Base-by-base conservation (phyloP, 2,797 vertebrate genomes). In the Emys orbicularis region DNA sequence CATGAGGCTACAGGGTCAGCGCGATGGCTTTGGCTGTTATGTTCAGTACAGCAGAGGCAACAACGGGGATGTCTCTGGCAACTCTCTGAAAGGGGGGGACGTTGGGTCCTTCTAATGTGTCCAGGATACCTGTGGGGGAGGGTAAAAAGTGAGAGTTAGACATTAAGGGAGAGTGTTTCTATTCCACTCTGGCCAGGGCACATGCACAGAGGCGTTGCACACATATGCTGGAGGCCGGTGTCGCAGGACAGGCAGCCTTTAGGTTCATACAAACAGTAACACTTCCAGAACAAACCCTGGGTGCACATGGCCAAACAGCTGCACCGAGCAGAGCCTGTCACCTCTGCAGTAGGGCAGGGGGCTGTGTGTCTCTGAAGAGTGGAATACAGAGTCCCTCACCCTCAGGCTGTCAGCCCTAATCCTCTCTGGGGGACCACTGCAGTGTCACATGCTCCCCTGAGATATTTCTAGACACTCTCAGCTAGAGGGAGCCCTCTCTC, bases 31-130 rank as follows among this genome's bases (percentile, higher is more conserved):
- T 98, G 92, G 97, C 74, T 10, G 99, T 99, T 97, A 98, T 90
- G 77, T 99, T 99, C 93, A 98, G 2, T 83, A 98, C 59, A 72
- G 93, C 54, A 87, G 82, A 97, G 19, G 98, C 97, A 88, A 98
- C 92, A 6, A 98, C 96, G 2, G 99, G 98, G 92, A 99, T 97
- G 72, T 99, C 99, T 97, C 99, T 98, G 95, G 99, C 99, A 85
- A 99, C 99, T 96, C 99, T 98, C 98, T 99, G 99, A 95, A 99
- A 99, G 5, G 99, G 99, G 0, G 97, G 98, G 81, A 99, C 25
- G 87, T 99, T 98, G 90, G 99, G 99, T 96, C 99, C 99, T 97
- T 99, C 99, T 91, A 99, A 92, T 2, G 99, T 99, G 97, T 99
- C 99, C 97, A 99, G 97, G 93, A 99, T 98, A 87, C 99, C 99